These are phyloP conservation scores for Phthorimaea operculella DNA, from an alignment of 1,140 invertebrate genomes.

Conservation along the genomic window DNA sequence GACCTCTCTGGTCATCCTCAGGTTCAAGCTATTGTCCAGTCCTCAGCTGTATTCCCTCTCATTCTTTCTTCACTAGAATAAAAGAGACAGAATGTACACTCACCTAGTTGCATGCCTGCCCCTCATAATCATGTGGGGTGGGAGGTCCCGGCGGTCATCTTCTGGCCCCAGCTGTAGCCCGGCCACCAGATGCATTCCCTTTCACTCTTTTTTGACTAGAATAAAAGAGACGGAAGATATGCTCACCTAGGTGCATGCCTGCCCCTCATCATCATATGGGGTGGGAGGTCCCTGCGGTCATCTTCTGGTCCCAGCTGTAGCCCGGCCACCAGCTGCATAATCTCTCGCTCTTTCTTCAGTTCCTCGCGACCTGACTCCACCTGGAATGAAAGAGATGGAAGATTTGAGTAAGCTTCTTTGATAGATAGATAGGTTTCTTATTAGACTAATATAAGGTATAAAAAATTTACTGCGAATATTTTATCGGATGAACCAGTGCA, in stretches of 20 bases:
- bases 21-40: conserved; percentile 87
- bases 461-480: too few species aligned
- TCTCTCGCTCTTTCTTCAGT: conserved; percentile 90
- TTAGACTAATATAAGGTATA: too few species aligned
- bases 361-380: conserved; percentile 73
- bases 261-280: conserved; percentile 67
- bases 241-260: conserved; percentile 57
- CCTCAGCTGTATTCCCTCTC: conserved; percentile 92
- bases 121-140: conserved; percentile 68
- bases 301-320: conserved; percentile 84
- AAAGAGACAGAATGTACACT: too few species aligned
- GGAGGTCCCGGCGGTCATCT: conserved; percentile 75
- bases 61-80: conserved; percentile 92
- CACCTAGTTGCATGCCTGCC: conserved; percentile 61
- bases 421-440: too few species aligned
- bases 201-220: conserved; percentile 91
- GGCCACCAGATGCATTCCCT: conserved; percentile 91
- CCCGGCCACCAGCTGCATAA: conserved; percentile 90
- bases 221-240: too few species aligned
- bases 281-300: conserved; percentile 73
- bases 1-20: conserved; percentile 76
- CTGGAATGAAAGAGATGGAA: conserved; percentile 40
- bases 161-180: conserved; percentile 87
- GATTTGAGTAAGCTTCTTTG: too few species aligned
- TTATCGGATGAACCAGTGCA: too few species aligned